These are phyloP conservation scores for Aspidiotus destructor DNA, from an alignment of 2,888 invertebrate species.

Conservation along the genomic window DNA sequence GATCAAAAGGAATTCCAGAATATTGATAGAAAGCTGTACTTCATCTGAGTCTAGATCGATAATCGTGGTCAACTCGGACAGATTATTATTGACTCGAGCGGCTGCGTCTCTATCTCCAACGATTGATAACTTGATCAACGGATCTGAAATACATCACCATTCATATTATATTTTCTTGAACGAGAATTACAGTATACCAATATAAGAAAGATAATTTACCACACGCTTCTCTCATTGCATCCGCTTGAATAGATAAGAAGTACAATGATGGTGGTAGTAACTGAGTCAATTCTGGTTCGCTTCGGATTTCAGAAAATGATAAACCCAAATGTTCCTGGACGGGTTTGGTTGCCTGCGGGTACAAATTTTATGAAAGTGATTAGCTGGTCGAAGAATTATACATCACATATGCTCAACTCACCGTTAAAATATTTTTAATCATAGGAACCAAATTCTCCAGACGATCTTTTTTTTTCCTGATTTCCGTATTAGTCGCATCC, in stretches of 20 bases:
- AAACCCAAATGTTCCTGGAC: slow-evolving; percentile 73
- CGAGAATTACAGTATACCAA: slow-evolving; percentile 14
- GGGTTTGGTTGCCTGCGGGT: slow-evolving; percentile 64
- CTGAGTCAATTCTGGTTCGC: slow-evolving; percentile 56
- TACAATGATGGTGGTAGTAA: slow-evolving; percentile 74
- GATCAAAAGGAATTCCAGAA: background rate
- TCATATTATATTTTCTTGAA: background rate
- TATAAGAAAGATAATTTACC: slow-evolving; percentile 42
- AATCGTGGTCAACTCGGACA: slow-evolving; percentile 43
- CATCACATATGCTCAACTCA: slow-evolving; percentile 38
- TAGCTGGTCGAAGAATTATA: background rate
- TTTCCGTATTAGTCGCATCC: slow-evolving; percentile 63
- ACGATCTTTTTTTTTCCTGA: slow-evolving; percentile 62
- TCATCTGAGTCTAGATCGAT: slow-evolving; percentile 57
- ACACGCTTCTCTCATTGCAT: slow-evolving; percentile 70
- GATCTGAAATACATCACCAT: slow-evolving; percentile 34
- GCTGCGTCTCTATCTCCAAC: slow-evolving; percentile 52
- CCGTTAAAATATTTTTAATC: slow-evolving; percentile 57
- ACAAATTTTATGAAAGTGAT: background rate
- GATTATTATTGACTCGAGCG: slow-evolving; percentile 47
- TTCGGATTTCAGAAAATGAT: slow-evolving; percentile 34
- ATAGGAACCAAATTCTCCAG: slow-evolving; percentile 75
- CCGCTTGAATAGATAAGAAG: slow-evolving; percentile 73
- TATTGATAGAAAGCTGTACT: slow-evolving; percentile 11
- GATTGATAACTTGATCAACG: slow-evolving; percentile 34